Evolutionary conservation across 1,140 invertebrate species (phyloP).

Genomic region (Paralvinella palmiformis): DNA sequence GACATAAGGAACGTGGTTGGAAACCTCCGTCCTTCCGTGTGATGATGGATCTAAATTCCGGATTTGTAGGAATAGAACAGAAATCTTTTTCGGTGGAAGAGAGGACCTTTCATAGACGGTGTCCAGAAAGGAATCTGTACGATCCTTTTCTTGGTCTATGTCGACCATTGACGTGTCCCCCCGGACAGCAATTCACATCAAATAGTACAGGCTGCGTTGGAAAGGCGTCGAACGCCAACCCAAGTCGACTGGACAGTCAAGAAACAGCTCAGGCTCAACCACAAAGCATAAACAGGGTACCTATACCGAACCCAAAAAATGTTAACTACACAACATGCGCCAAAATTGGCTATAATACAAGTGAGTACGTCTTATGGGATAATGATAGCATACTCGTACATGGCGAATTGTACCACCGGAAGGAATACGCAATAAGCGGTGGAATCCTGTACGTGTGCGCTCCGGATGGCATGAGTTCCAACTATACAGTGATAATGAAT

Average conservation of each 20-base stretch:
- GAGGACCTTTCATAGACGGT: no score
- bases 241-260: neutral
- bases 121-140: conserved; percentile 21
- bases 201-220: neutral
- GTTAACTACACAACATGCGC: no score
- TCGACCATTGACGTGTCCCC: conserved; percentile 21
- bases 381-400: conserved; percentile 12
- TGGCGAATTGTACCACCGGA: conserved; percentile 6
- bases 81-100: neutral
- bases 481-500: neutral
- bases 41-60: conserved; percentile 26
- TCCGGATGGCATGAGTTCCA: no score
- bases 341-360: neutral
- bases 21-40: conserved; percentile 27
- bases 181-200: conserved; percentile 3
- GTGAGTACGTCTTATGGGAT: conserved; percentile 18
- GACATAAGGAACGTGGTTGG: no score
- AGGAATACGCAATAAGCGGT: neutral
- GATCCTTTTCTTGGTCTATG: conserved; percentile 27
- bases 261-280: neutral
- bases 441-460: neutral
- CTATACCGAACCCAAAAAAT: no score
- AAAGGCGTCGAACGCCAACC: neutral
- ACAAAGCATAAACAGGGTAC: no score
- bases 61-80: neutral